Percentiles rank a stretch among this genome's conserved stretches.
Conservation (phyloP, 53 echinoderm and acorn worm genomes). For the Henricia sp. region DNA sequence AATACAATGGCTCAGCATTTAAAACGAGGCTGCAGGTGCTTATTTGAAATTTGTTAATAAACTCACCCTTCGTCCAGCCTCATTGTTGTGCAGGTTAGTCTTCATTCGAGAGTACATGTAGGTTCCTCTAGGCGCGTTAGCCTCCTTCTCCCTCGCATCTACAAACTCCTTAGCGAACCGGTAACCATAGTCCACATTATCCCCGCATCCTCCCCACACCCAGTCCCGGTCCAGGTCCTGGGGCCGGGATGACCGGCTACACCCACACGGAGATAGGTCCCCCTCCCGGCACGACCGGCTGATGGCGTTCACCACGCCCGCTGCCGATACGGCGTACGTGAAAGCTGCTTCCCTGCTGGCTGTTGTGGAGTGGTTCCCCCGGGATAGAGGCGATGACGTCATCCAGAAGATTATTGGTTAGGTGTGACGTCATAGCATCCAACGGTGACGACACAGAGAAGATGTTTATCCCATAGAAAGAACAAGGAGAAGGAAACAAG, state of each 20-base stretch:
- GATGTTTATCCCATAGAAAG: no score
- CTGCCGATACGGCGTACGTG: constrained; percentile 95
- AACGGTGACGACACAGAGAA: constrained; percentile 9
- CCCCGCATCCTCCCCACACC: constrained; percentile 99
- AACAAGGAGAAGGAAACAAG: no score
- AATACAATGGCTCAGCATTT: no score
- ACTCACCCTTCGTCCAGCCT: constrained; percentile 97
- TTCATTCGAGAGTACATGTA: constrained; percentile 72
- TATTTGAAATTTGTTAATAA: not conserved
- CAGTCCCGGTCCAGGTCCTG: constrained; percentile 84
- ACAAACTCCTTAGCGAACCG: constrained; percentile 96
- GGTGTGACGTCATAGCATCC: no score
- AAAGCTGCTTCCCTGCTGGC: constrained; percentile 98
- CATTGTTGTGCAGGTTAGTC: constrained; percentile 97
- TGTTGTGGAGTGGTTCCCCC: constrained; percentile 41
- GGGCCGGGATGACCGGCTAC: constrained; percentile 82
- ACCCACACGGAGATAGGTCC: constrained; percentile 87
- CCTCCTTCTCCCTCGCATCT: constrained; percentile 89
- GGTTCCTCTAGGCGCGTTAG: constrained; percentile 73
- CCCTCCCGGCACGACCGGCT: constrained; percentile 93
- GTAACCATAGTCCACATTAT: constrained; percentile 97
- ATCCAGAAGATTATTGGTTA: constrained; percentile 28
- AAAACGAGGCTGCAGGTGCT: not conserved
- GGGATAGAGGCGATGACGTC: not conserved
- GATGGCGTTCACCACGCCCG: constrained; percentile 94